Conservation (phyloP, 2,888 invertebrate species). For the Meandrusa payeni region DNA sequence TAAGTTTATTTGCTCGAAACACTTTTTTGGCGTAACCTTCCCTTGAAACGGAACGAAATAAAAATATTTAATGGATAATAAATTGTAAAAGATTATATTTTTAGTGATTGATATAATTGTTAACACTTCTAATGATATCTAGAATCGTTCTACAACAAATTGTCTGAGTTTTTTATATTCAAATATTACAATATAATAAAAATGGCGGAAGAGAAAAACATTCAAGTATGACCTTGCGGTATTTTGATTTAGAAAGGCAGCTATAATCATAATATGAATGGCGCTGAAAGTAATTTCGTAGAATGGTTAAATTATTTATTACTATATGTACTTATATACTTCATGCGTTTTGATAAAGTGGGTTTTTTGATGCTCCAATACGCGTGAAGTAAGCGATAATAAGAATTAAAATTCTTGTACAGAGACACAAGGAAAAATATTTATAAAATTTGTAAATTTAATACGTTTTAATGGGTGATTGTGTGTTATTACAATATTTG, state of each 20-base stretch:
- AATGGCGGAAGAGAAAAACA: slow-evolving; percentile 21
- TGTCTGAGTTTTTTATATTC: background rate
- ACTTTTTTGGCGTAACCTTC: slow-evolving; percentile 47
- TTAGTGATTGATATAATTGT: slow-evolving; percentile 1
- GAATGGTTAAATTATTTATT: slow-evolving; percentile 2
- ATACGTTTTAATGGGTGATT: too few species aligned
- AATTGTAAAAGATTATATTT: slow-evolving; percentile 11
- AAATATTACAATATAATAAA: background rate
- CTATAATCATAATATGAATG: background rate
- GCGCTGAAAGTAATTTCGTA: background rate
- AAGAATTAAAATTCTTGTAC: too few species aligned
- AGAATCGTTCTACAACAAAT: background rate
- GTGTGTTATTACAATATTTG: too few species aligned
- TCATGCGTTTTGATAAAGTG: too few species aligned
- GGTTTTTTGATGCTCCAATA: too few species aligned
- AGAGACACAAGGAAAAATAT: too few species aligned
- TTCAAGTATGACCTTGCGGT: slow-evolving; percentile 10
- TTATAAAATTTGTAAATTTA: too few species aligned
- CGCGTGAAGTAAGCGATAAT: too few species aligned
- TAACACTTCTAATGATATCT: background rate
- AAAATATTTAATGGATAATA: slow-evolving; percentile 32
- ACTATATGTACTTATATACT: too few species aligned
- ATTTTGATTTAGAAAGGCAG: slow-evolving; percentile 11
- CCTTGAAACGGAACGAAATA: slow-evolving; percentile 47
- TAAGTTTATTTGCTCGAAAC: slow-evolving; percentile 31